Evolutionary conservation across 2,797 vertebrate species (phyloP), one percentile per base, ranked within the genome.

Genomic region (Sebastes melanostomus): DNA sequence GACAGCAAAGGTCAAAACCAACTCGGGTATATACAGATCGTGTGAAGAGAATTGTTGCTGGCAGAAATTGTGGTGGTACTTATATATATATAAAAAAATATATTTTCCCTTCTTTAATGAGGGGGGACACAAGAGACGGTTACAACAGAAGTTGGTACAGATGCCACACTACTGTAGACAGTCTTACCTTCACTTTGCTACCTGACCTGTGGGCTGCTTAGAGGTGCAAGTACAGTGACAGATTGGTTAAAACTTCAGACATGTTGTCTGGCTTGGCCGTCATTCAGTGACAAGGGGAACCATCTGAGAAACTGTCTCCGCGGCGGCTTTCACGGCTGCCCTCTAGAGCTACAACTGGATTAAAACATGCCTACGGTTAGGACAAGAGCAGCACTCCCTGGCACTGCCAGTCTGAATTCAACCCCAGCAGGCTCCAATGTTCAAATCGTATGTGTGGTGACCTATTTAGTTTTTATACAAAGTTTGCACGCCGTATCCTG

Each of bases 111-210:
- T 91, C 78, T 83, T 88, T 75, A 86, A 83, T 90, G 85, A 81
- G 78, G 78, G 73, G 71, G 75, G 77, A 90, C 83, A 92, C 83
- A 92, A 81, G 72, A 91, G 87, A 92, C 89, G 71, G 80, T 91
- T 88, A 89, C 80, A 92, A 91, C 89, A 91, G 81, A 90, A 93
- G 81, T 83, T 87, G 81, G 77, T 86, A 89, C 86, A 90, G 88
- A 93, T 78, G 86, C 86, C 93, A 92, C 91, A 91, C 81, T 87
- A 87, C 89, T 91, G 86, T 80, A 89, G 74, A 92, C 86, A 93
- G 84, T 88, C 94, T 94, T 95, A 95, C 96, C 95, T 96, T 95
- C 86, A 89, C 89, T 93, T 94, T 93, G 88, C 93, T 95, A 94
- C 85, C 91, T 93, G 93, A 93, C 83, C 89, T 93, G 92, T 90